Evolutionary conservation across 2,888 invertebrate genomes (phyloP).

Genomic region (Ormia ochracea): DNA sequence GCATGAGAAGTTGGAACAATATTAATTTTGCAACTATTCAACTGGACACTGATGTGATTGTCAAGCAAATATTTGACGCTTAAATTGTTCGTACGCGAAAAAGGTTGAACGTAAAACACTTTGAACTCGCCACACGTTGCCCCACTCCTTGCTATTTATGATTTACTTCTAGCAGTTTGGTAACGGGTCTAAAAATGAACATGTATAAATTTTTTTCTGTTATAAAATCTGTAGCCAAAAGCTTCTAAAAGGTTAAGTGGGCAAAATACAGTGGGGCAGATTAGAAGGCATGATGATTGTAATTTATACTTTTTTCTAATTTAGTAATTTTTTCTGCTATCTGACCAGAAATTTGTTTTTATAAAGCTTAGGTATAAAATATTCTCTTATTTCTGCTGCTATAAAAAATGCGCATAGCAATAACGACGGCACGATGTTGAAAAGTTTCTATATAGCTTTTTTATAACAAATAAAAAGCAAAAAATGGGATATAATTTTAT

Average conservation of each 20-base stretch:
- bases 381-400: no score
- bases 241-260: background rate
- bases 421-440: no score
- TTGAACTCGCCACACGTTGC: constrained; percentile 3
- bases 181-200: constrained; percentile 8
- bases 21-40: constrained; percentile 61
- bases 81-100: constrained; percentile 69
- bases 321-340: no score
- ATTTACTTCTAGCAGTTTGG: background rate
- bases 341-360: no score
- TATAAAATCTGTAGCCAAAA: background rate
- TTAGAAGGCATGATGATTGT: background rate
- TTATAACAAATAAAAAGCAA: no score
- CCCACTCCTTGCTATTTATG: background rate
- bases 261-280: background rate
- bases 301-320: background rate
- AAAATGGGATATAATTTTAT: no score
- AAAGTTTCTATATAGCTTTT: no score
- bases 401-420: no score
- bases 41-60: constrained; percentile 67
- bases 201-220: background rate
- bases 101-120: constrained; percentile 63
- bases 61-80: constrained; percentile 72
- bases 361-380: no score
- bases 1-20: background rate